Conservation (phyloP, 2,113 vertebrate species). For the Mustela nigripes region DNA sequence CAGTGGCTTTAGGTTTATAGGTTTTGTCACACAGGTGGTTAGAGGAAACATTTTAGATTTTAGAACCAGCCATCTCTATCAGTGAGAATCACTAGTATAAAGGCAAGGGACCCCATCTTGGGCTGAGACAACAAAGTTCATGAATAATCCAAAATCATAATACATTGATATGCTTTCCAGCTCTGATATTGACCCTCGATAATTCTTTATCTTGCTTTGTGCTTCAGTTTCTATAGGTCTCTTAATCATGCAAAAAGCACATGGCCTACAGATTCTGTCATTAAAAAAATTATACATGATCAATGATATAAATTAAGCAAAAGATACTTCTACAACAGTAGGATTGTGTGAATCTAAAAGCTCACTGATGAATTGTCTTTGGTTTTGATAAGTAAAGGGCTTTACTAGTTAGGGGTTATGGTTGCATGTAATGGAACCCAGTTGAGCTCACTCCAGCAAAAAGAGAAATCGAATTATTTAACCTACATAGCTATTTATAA, state of each 20-base stretch:
- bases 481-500: not conserved
- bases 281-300: not conserved
- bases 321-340: not conserved
- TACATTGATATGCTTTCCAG: not conserved
- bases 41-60: not conserved
- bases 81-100: not conserved
- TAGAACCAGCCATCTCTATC: not conserved
- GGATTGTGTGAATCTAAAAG: not conserved
- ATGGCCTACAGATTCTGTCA: not conserved
- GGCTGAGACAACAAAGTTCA: not conserved
- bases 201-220: not conserved
- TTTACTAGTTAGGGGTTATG: not conserved
- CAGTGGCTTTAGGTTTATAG: not conserved
- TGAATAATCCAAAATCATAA: conserved; percentile 6
- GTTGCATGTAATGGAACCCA: not conserved
- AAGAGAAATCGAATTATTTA: not conserved
- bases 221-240: conserved; percentile 3
- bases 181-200: conserved; percentile 6
- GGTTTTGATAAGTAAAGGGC: conserved; percentile 20
- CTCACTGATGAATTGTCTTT: not conserved
- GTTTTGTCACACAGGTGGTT: not conserved
- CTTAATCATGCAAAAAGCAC: not conserved
- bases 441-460: not conserved
- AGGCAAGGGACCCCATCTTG: not conserved
- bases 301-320: conserved; percentile 37